A percentile compares a stretch with the other conserved stretches of the same genome.
phyloP scores from a whole-genome alignment of 1,140 invertebrate species.

The Mizuhopecten yessoensis region DNA sequence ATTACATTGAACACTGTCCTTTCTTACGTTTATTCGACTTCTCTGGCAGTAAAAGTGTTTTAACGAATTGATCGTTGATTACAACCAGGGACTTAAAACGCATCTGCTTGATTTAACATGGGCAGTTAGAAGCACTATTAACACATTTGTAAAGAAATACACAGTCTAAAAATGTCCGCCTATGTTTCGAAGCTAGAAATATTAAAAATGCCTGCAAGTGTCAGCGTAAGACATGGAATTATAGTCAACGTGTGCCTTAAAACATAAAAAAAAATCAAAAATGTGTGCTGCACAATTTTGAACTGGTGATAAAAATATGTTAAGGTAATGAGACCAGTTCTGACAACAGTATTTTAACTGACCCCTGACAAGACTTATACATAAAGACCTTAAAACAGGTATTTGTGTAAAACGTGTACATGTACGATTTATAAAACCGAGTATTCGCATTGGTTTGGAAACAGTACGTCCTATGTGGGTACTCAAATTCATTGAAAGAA shows the following conservation, averaged over 20 bases:
- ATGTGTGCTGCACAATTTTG: background rate
- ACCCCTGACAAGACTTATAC: background rate
- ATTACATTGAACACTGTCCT: no score
- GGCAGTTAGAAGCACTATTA: background rate
- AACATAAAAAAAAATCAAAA: no score
- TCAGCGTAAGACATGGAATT: background rate
- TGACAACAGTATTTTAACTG: background rate
- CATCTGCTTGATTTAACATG: background rate
- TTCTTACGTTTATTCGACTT: no score
- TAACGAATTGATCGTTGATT: no score
- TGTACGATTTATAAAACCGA: no score
- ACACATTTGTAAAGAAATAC: background rate
- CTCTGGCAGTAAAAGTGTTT: no score
- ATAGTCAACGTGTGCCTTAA: background rate
- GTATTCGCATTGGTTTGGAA: no score
- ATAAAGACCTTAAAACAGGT: background rate
- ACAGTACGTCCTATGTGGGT: no score
- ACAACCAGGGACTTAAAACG: no score
- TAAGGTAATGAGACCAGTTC: background rate
- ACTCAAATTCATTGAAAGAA: no score
- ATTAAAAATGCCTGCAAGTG: background rate
- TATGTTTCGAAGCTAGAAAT: background rate
- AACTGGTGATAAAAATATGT: background rate
- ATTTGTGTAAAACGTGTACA: background rate
- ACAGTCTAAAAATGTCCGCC: background rate